Evolutionary conservation across 2,797 vertebrate genomes (phyloP).

Genomic region (Hemitrygon akajei): DNA sequence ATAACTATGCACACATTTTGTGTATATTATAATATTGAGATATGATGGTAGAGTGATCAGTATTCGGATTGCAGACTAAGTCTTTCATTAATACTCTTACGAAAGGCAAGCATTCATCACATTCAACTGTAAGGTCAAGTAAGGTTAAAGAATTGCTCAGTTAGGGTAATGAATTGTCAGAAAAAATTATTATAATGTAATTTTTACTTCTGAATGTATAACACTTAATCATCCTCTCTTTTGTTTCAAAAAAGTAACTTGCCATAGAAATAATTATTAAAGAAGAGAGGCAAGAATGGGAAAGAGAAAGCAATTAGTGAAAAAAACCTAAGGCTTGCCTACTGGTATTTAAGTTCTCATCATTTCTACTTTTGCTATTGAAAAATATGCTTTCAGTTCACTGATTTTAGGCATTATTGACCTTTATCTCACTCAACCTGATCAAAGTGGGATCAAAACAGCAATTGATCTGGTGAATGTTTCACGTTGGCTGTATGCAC

Average conservation of each 20-base stretch:
- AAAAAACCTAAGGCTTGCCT: neutral
- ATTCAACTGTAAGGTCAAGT: slow-evolving; percentile 14
- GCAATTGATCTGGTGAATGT: neutral
- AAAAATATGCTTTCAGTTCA: neutral
- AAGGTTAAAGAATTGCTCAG: slow-evolving; percentile 23
- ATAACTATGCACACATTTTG: neutral
- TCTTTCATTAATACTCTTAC: neutral
- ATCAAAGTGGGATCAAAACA: neutral
- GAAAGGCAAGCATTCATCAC: slow-evolving; percentile 14
- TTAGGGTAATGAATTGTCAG: slow-evolving; percentile 29
- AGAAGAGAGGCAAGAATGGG: neutral
- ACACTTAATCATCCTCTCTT: neutral
- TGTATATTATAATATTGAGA: neutral
- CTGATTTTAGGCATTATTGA: slow-evolving; percentile 5
- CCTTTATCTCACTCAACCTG: neutral
- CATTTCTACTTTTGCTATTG: neutral
- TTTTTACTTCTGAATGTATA: slow-evolving; percentile 22
- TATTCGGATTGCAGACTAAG: neutral
- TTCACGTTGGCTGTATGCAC: neutral
- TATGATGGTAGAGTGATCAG: neutral
- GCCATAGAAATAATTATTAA: neutral
- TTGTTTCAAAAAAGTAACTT: neutral
- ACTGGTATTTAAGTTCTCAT: neutral
- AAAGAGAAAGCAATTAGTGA: neutral
- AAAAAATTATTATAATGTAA: slow-evolving; percentile 26